A percentile compares a stretch with the other conserved stretches of the same genome.
Evolutionary conservation across 1,140 invertebrate genomes (phyloP).

Genomic region (Adelges cooleyi): DNA sequence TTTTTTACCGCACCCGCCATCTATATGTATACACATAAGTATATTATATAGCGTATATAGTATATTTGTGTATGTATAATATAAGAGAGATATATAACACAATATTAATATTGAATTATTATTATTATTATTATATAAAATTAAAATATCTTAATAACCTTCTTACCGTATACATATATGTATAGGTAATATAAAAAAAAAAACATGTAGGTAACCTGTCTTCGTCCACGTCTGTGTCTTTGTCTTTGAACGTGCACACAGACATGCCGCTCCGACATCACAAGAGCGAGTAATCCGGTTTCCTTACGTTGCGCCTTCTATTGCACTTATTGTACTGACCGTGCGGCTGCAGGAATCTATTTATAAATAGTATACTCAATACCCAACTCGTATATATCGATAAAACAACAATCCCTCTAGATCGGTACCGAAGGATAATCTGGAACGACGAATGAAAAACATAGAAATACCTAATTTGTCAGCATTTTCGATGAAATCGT

Average conservation of each 20-base stretch:
- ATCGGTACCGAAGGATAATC: too few relatives aligned
- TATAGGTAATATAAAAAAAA: neutral
- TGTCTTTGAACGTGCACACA: neutral
- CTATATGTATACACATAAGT: neutral
- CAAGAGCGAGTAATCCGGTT: constrained; percentile 3
- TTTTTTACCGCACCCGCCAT: neutral
- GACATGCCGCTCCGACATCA: neutral
- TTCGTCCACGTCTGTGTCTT: neutral
- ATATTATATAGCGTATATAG: neutral
- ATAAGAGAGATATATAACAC: neutral
- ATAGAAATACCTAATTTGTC: too few relatives aligned
- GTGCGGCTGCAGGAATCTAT: too few relatives aligned
- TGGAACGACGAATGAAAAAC: too few relatives aligned
- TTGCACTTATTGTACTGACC: too few relatives aligned
- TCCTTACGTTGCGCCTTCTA: neutral
- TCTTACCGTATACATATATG: neutral
- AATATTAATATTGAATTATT: constrained; percentile 9
- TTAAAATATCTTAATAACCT: constrained; percentile 22
- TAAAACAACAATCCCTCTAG: too few relatives aligned
- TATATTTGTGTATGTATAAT: neutral
- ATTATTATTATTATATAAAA: neutral
- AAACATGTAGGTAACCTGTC: neutral
- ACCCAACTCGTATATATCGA: too few relatives aligned
- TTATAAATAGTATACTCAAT: too few relatives aligned
- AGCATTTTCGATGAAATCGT: too few relatives aligned